phyloP scores from a whole-genome alignment of 35 echinoderm and acorn worm genomes.

The Heliocidaris erythrogramma region DNA sequence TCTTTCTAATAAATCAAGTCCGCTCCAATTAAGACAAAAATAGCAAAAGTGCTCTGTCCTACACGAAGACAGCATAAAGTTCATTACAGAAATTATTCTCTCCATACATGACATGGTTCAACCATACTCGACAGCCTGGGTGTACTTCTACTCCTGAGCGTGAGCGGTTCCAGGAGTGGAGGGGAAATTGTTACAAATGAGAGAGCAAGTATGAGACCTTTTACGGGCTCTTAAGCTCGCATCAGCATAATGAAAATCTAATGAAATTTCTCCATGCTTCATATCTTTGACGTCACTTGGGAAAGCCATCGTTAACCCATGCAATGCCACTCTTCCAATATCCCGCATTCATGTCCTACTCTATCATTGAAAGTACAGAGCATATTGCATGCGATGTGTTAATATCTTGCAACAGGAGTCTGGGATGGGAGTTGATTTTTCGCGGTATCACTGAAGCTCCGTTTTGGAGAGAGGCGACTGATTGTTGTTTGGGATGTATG shows the following conservation, averaged over 20 bases:
- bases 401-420: not conserved
- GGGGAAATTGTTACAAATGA: conserved; percentile 43
- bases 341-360: not conserved
- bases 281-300: conserved; percentile 35
- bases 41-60: conserved; percentile 8
- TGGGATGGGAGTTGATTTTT: conserved; percentile 7
- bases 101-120: not conserved
- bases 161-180: not conserved
- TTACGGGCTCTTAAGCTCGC: conserved; percentile 16
- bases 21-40: not conserved
- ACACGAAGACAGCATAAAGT: not conserved
- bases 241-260: conserved; percentile 41
- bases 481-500: not conserved
- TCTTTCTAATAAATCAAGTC: conserved; percentile 12
- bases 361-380: not conserved
- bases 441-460: not conserved
- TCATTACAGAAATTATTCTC: not conserved
- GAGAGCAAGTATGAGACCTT: conserved; percentile 5
- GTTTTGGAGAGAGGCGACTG: not conserved
- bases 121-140: not conserved
- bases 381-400: not conserved
- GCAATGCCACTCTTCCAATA: not conserved
- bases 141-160: not conserved
- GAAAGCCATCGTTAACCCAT: not conserved
- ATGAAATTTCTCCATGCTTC: conserved; percentile 38